phyloP scores from a whole-genome alignment of 2,113 vertebrate genomes.

The Abramis brama region DNA sequence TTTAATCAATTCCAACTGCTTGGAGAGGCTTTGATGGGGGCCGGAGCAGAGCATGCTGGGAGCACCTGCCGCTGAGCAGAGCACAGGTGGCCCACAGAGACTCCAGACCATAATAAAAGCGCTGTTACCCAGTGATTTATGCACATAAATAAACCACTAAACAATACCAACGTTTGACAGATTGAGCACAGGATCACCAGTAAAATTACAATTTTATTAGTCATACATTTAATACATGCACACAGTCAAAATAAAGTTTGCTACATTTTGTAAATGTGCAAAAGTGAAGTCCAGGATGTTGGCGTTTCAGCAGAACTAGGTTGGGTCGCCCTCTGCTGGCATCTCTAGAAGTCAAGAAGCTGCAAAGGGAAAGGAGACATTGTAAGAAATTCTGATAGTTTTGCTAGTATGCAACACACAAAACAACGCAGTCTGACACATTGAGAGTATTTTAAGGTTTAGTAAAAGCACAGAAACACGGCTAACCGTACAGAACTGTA shows the following conservation, averaged over 20 bases:
- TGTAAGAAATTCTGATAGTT: background rate
- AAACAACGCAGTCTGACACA: background rate
- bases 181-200: background rate
- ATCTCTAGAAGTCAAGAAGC: slow-evolving; percentile 51
- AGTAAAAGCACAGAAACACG: background rate
- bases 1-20: slow-evolving; percentile 83
- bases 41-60: slow-evolving; percentile 70
- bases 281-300: slow-evolving; percentile 4
- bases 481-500: background rate
- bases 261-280: background rate
- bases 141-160: background rate
- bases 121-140: background rate
- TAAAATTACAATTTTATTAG: background rate
- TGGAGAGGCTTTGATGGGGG: slow-evolving; percentile 77
- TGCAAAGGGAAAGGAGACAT: slow-evolving; percentile 11
- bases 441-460: background rate
- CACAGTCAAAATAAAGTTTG: background rate
- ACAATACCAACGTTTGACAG: background rate
- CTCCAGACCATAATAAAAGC: background rate
- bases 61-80: slow-evolving; percentile 77
- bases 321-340: background rate
- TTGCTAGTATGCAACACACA: background rate
- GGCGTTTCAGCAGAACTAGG: background rate
- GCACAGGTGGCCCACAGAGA: slow-evolving; percentile 70
- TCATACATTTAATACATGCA: slow-evolving; percentile 38